A percentile compares a stretch with the other conserved stretches of the same genome.
These are phyloP conservation scores for Drosophila nannoptera DNA, from an alignment of 1,140 invertebrate species.

Conservation along the genomic window DNA sequence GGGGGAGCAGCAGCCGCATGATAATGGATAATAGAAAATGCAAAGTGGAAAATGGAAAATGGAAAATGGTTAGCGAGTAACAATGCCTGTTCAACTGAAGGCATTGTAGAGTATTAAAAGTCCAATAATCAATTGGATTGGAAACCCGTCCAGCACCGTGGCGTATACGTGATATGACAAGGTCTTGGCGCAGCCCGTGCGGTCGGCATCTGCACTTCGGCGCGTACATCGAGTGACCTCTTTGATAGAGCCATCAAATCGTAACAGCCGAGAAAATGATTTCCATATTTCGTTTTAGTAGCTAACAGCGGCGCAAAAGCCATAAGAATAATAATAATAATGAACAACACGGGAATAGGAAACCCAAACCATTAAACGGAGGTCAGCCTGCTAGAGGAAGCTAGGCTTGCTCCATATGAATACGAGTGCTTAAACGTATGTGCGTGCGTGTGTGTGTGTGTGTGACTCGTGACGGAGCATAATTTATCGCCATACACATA, in stretches of 20 bases:
- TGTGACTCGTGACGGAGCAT: constrained; percentile 41
- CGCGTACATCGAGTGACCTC: neutral
- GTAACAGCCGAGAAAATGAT: neutral
- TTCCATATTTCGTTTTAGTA: constrained; percentile 1
- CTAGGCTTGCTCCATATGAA: neutral
- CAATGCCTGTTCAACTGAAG: too few relatives aligned
- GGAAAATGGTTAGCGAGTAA: too few relatives aligned
- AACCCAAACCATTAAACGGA: constrained; percentile 36
- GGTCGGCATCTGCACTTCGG: neutral
- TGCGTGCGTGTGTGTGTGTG: too few relatives aligned
- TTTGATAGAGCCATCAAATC: neutral
- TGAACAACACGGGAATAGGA: constrained; percentile 7
- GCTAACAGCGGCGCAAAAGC: neutral
- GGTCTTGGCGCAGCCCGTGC: constrained; percentile 6
- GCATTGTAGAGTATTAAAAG: constrained; percentile 14
- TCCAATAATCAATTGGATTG: neutral
- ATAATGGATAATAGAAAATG: neutral
- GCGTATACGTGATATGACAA: constrained; percentile 60
- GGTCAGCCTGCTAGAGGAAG: constrained; percentile 34
- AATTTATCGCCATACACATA: constrained; percentile 24
- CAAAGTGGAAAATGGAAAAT: too few relatives aligned
- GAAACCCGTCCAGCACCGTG: constrained; percentile 39
- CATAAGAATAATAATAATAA: neutral
- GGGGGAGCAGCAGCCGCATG: neutral
- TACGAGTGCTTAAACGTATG: too few relatives aligned